phyloP scores from a whole-genome alignment of 2,113 vertebrate genomes.

The Corapipo altera region DNA sequence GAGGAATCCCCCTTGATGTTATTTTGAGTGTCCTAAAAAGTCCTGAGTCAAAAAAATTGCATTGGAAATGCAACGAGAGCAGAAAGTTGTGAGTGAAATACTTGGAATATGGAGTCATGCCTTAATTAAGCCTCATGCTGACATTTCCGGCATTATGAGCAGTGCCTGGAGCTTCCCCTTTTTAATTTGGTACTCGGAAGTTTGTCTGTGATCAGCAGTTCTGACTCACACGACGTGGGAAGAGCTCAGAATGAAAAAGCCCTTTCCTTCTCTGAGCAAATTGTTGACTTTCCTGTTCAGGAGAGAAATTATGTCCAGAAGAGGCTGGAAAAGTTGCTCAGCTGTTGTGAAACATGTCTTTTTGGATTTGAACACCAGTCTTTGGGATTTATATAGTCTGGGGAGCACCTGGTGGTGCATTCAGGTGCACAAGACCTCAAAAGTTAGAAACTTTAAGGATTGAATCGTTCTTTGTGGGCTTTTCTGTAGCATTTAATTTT shows the following conservation, averaged over 20 bases:
- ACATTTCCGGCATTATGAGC: not conserved
- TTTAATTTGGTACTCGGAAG: not conserved
- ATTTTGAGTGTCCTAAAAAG: not conserved
- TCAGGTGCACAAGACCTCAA: not conserved
- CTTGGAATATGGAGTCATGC: not conserved
- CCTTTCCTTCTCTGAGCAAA: not conserved
- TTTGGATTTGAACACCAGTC: accelerated
- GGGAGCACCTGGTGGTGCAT: not conserved
- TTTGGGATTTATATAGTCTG: not conserved
- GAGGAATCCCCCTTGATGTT: not conserved
- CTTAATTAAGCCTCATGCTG: not conserved
- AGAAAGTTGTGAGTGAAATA: not conserved
- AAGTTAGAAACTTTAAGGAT: not conserved
- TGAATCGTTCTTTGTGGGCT: not conserved
- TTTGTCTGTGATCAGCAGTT: not conserved
- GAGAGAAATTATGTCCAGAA: not conserved
- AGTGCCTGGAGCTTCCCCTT: slow-evolving; percentile 27
- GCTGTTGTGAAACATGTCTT: not conserved
- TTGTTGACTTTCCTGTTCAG: not conserved
- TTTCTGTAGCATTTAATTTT: not conserved
- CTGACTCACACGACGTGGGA: not conserved
- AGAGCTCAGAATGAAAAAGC: not conserved
- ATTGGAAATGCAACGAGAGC: not conserved
- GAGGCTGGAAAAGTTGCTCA: not conserved
- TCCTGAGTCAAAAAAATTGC: not conserved